Evolutionary conservation across 2,113 vertebrate species (phyloP), one percentile per base, ranked within the genome.

Genomic region (Oreotrochilus melanogaster): DNA sequence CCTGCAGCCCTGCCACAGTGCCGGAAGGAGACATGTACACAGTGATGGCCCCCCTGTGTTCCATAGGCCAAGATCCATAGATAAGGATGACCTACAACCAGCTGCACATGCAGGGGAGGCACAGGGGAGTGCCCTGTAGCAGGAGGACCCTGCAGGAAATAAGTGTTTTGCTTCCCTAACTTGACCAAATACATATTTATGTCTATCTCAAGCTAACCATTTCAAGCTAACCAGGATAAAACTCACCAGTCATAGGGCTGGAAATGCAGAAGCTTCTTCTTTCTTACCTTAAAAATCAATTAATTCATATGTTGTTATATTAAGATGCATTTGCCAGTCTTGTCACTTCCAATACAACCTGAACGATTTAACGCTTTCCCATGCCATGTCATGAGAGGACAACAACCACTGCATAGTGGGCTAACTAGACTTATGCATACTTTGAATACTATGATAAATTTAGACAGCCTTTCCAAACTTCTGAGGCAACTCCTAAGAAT

Each of bases 1-100:
- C 22, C 9, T 31, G 17, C 17, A 39, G 30, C 56, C 12, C 45
- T 54, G 45, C 17, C 25, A 47, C 0, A 1, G 50, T 45, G 24
- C 8, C 54, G 25, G 72, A 43, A 60, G 42, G 21, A 50, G 33
- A n/a, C 42, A 16, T 0, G 0, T 5, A 18, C 10, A 28, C 8
- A 37, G 13, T 5, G 33, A 9, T 0, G 0, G 24, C 9, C 17
- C 48, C 9, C 27, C 37, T 17, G 56, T 1, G 14, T 30, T 18
- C n/a, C 30, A 2, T 17, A 24, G 50, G 33, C 28, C n/a, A 61
- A 56, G 7, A 76, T 10, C 14, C 64, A 64, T 31, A 33, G n/a
- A 11, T 9, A 15, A 48, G 30, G 35, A 28, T 56, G 62, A 2
- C 4, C 51, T 10, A 1, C 0, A 47, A 30, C 27, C 57, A 88